phyloP scores from a whole-genome alignment of 2,888 invertebrate species.

The Hydrotaea cyrtoneurina region DNA sequence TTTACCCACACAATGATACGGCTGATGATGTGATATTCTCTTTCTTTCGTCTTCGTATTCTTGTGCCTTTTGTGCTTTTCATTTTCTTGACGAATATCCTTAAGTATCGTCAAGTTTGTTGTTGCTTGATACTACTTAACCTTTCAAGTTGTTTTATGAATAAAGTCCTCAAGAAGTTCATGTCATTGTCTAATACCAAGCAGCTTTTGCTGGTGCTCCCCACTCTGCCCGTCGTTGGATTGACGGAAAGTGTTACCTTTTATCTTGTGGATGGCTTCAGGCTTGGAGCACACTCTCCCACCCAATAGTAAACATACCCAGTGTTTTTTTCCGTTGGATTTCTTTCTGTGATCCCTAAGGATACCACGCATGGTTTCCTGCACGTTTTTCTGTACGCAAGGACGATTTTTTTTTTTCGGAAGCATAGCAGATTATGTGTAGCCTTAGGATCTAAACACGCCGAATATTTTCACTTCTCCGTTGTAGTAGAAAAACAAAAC shows the following conservation, averaged over 20 bases:
- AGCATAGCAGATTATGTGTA: not conserved
- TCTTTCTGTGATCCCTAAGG: too few species aligned
- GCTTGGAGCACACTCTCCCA: not conserved
- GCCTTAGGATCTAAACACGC: not conserved
- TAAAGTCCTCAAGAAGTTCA: constrained; percentile 45
- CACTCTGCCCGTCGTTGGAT: not conserved
- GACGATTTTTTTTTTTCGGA: not conserved
- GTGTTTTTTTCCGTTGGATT: not conserved
- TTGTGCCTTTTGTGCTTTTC: not conserved
- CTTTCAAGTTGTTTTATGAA: constrained; percentile 65
- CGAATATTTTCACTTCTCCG: not conserved
- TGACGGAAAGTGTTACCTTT: constrained; percentile 25
- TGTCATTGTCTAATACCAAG: constrained; percentile 20
- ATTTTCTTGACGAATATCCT: constrained; percentile 19
- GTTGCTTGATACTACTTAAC: constrained; percentile 58
- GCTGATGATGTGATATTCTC: constrained; percentile 31
- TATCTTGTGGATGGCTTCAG: not conserved
- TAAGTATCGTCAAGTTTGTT: constrained; percentile 11
- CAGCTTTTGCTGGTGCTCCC: not conserved
- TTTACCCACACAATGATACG: not conserved
- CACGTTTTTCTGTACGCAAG: not conserved
- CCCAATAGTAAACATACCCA: not conserved
- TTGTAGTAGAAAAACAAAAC: not conserved
- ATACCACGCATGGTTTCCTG: not conserved
- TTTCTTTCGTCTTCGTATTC: not conserved